Base-by-base conservation (phyloP, 2,797 vertebrate species). In the Enteromius paludinosus region DNA sequence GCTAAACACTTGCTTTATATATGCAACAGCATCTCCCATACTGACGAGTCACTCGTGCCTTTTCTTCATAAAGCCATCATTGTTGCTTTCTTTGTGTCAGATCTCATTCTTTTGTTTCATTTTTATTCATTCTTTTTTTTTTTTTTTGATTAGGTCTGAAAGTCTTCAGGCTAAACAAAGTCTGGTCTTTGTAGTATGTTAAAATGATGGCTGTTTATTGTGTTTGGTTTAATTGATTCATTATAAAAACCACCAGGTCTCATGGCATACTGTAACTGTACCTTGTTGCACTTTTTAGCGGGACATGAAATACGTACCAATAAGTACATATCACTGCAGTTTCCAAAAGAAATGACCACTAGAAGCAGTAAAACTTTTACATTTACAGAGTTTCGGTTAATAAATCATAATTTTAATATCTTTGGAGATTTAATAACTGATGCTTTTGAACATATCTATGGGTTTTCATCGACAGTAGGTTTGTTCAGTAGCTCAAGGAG, bases 111-210 rank as follows among this genome's bases (percentile, higher is more conserved):
- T 74, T n/a, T 72, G 56, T 35, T n/a, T 70, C 15, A 6, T 4
- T 69, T 61, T 82, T 78, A 47, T 74, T 88, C 28, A 76, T 83
- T 85, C 20, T 52, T 10, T 6, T 15, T 15, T 9, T 43, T 45
- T 47, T 2, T 30, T 30, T 47, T 49, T 23, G 11, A 14, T 28
- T 62, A 14, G 5, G 25, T 62, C 14, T 28, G 14, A 62, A 79
- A 33, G 18, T 47, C 11, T 45, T 11, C 23, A 69, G 15, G 47
- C 77, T 69, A 38, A 41, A 49, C 1, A 30, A 23, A 30, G 41
- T 18, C 20, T 56, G 18, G 20, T 25, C 12, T 15, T 74, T 9
- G 43, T 71, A 30, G 25, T 49, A 30, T 71, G 28, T 71, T 71
- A 12, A 71, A 71, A 33, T 12, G 30, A 28, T 71, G 23, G 17